Conservation (phyloP, 2,113 vertebrate genomes). For the Hippocampus zosterae region DNA sequence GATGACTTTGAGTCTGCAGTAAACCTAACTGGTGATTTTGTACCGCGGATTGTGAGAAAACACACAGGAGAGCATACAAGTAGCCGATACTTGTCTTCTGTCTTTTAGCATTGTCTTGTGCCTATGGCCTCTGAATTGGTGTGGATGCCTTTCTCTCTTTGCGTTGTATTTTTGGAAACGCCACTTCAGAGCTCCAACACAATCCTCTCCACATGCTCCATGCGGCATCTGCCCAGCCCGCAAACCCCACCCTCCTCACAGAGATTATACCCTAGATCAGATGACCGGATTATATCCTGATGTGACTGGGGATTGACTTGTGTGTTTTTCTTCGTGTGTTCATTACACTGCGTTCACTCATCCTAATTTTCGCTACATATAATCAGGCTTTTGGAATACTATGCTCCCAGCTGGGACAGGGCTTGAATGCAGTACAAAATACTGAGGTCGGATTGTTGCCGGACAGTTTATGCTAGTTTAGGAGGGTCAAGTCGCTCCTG, state of each 20-base stretch:
- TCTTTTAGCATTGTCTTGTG: slow-evolving; percentile 9
- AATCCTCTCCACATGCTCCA: not conserved
- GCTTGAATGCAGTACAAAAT: slow-evolving; percentile 48
- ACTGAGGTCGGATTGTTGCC: slow-evolving; percentile 34
- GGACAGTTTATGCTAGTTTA: slow-evolving; percentile 20
- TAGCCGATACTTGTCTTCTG: not conserved
- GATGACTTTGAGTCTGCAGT: not conserved
- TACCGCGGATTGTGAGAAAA: not conserved
- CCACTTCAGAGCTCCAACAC: slow-evolving; percentile 25
- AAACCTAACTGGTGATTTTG: not conserved
- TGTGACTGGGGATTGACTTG: slow-evolving; percentile 1
- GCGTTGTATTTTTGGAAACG: slow-evolving; percentile 48
- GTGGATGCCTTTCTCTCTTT: slow-evolving; percentile 7
- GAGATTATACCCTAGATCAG: slow-evolving; percentile 31
- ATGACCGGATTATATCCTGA: slow-evolving; percentile 26
- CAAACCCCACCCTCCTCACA: not conserved
- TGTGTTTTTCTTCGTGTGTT: not conserved
- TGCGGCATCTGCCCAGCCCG: slow-evolving; percentile 40
- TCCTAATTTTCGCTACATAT: slow-evolving; percentile 2
- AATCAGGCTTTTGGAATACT: slow-evolving; percentile 6
- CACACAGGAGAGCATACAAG: not conserved
- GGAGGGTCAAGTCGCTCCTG: slow-evolving; percentile 24
- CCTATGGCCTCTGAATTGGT: slow-evolving; percentile 27
- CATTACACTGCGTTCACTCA: not conserved
- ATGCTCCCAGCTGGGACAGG: not conserved